phyloP scores from a whole-genome alignment of 2,888 invertebrate species.

The Lamellibrachia columna region DNA sequence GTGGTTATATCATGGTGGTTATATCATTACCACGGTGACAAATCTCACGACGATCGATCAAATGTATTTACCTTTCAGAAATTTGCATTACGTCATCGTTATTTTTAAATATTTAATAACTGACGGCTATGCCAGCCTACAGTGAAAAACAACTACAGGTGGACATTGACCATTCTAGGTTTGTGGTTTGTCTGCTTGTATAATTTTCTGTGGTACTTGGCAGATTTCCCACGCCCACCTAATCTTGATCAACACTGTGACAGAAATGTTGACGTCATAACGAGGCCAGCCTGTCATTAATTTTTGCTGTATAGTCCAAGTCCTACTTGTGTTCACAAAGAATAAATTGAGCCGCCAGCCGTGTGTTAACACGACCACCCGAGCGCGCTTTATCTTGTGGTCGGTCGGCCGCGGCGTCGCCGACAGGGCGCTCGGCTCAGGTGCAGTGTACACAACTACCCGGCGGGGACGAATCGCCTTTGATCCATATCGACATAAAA shows the following conservation, averaged over 20 bases:
- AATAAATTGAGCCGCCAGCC: no score
- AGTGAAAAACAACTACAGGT: no score
- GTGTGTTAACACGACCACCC: background rate
- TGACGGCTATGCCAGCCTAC: background rate
- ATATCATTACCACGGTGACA: no score
- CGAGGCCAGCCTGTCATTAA: background rate
- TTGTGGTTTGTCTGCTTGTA: background rate
- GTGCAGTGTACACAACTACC: background rate
- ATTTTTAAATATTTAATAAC: background rate
- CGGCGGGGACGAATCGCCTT: background rate
- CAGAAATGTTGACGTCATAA: background rate
- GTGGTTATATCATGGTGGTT: no score
- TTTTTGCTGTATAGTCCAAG: background rate
- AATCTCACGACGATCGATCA: background rate
- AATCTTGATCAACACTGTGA: background rate
- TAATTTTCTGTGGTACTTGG: background rate
- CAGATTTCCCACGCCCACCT: background rate
- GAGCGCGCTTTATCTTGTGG: background rate
- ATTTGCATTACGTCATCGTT: background rate
- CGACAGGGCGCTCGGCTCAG: background rate
- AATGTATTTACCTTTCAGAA: background rate
- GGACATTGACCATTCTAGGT: background rate
- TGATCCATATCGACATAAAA: background rate
- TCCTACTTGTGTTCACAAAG: no score
- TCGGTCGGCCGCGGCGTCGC: background rate